Evolutionary conservation across 2,797 vertebrate genomes (phyloP), one percentile per base, ranked within the genome.

Genomic region (Diceros bicornis): DNA sequence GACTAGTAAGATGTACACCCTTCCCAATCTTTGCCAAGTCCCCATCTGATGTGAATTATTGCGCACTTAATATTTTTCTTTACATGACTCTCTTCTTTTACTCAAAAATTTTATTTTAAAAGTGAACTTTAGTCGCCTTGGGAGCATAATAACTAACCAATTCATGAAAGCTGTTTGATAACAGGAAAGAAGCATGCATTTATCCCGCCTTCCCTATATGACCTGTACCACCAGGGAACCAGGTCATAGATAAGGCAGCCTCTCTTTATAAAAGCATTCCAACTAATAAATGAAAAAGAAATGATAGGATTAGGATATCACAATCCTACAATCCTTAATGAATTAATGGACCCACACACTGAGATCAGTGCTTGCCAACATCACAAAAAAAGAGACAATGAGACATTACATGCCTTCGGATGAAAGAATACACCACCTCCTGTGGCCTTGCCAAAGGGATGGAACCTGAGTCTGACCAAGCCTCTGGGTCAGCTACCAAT

Each of bases 31-130:
- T 55, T 72, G 75, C 13, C 69, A 88, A 50, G 50, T 27, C 66
- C 66, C 37, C 6, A 13, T 2, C 6, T 4, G 20, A 59, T n/a
- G 1, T 20, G 78, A 82, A 72, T 41, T 25, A 17, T 2, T 20
- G 21, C 77, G 77, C 69, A 29, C 71, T 52, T 77, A 90, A 4
- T 41, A 34, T 34, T 92, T 78, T 79, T 61, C 59, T 96, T 95
- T 75, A 62, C n/a, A 69, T 4, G 23, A 83, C 6, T 74, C 47
- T 88, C 71, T 21, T 72, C 21, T 47, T 96, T 68, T n/a, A 55
- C 25, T 29, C 13, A 34, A 71, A 81, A 68, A 13, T 21, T 79
- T 86, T 52, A 71, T 61, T 96, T 93, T 83, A 83, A 74, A 95
- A 86, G 77, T 13, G 89, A 93, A 68, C 29, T 62, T 88, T 11